Conservation (phyloP, 2,888 invertebrate genomes). For the Lochmaea crataegi region DNA sequence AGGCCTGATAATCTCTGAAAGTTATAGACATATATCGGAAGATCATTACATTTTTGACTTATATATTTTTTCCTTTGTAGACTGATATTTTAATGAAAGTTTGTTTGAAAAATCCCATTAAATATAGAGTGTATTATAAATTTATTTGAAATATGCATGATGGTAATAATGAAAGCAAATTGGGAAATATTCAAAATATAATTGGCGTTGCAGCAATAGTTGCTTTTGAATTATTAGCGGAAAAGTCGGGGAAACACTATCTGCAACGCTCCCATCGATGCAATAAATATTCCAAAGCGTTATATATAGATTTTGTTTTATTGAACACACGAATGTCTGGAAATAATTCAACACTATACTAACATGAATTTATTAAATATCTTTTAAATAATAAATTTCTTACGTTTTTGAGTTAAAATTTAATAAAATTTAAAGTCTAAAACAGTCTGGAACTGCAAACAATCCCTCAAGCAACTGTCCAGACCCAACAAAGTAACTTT, state of each 20-base stretch:
- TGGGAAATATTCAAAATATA: neutral
- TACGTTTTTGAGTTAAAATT: too few relatives aligned
- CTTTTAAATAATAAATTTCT: too few relatives aligned
- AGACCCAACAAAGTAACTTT: too few relatives aligned
- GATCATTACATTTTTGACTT: neutral
- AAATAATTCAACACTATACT: neutral
- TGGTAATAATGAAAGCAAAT: slow-evolving; percentile 1
- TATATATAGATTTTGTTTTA: slow-evolving; percentile 3
- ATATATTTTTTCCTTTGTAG: neutral
- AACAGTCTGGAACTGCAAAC: too few relatives aligned
- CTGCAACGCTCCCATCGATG: slow-evolving; percentile 3
- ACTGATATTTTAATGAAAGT: neutral
- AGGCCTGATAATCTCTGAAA: too few relatives aligned
- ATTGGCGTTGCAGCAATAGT: neutral
- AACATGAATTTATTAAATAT: neutral
- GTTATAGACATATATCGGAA: too few relatives aligned
- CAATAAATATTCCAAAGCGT: slow-evolving; percentile 6
- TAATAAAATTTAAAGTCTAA: too few relatives aligned
- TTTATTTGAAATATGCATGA: slow-evolving; percentile 4
- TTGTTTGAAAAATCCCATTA: neutral
- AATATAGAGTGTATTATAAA: neutral
- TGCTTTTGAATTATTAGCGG: slow-evolving; percentile 4
- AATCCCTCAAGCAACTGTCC: too few relatives aligned
- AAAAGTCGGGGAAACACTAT: neutral
- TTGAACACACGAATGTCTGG: neutral